Conservation (phyloP, 2,888 invertebrate species). For the Stictocephala bisonia region DNA sequence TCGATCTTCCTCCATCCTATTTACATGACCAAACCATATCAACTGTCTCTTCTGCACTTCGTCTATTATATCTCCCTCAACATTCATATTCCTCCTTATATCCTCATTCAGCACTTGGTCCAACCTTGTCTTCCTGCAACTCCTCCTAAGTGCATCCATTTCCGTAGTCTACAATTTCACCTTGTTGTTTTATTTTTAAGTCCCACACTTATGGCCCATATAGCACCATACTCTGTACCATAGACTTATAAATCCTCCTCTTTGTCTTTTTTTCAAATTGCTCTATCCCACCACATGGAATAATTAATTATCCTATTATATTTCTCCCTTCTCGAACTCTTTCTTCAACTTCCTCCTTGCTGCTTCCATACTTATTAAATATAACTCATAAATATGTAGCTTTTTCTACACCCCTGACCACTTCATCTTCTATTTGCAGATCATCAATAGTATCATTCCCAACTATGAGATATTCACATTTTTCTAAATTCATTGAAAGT, state of each 20-base stretch:
- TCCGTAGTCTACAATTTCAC: no score
- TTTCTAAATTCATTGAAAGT: constrained; percentile 45
- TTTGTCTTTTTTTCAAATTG: no score
- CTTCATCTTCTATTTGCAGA: background rate
- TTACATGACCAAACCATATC: no score
- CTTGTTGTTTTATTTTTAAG: no score
- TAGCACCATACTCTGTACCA: background rate
- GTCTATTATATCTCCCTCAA: no score
- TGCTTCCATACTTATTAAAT: background rate
- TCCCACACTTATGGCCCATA: background rate
- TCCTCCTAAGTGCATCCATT: no score
- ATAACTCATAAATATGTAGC: background rate
- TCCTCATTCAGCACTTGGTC: no score
- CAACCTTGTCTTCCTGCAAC: no score
- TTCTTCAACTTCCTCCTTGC: background rate
- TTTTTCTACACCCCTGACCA: background rate
- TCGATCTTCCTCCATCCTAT: no score
- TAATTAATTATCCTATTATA: background rate
- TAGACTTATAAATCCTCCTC: background rate
- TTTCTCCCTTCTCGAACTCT: background rate
- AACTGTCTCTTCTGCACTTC: no score
- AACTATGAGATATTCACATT: constrained; percentile 39
- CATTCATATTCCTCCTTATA: no score
- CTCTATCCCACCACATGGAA: background rate
- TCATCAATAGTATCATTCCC: background rate